Base-by-base conservation (phyloP, 2,888 invertebrate genomes). In the Drosophila tanythrix region DNA sequence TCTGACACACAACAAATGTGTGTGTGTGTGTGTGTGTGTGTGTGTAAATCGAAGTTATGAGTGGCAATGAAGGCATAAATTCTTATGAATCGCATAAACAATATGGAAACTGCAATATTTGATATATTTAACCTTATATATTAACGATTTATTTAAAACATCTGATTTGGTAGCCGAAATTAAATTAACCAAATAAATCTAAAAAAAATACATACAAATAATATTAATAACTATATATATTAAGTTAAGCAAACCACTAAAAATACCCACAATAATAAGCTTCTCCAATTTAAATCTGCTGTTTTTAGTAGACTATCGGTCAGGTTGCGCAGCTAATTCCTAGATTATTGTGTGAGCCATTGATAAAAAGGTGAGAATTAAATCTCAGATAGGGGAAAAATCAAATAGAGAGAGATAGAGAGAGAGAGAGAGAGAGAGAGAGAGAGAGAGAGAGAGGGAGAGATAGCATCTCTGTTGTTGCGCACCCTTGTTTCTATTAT, bases 321-420 rank as follows among this genome's bases (percentile, higher is more conserved):
- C 43, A 65, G 38, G 38, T 46, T 48, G 31, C 8, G 46, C 46
- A 27, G 38, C 56, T 55, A 27, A 55, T 18, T 61, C 31, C 11
- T 25, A 38, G 21, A 40, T 31, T 27, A 11, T 29, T 21, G 25
- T 56, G 11, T 21, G 21, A 21, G 18, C 5, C 57, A 31, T 3
- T 31, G 40, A 8, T 27, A 18, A 29, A 40, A 56, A 10, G 40
- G 21, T 31, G 43, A 57, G 40, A 40, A 31, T 10, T 13, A 40
- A 40, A 57, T 57, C 31, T 43, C 57, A 57, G 43, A 15, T 57
- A 43, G n/a, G 13, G 18, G 11, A 27, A 10, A 11, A n/a, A 13
- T 3, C 6, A 55, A 4, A 1, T 4, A 25, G 4, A 33, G 18
- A 10, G 21, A 52, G 31, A n/a, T 15, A n/a, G 6, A 52, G 4